Evolutionary conservation across 2,113 vertebrate species (phyloP).

Genomic region (Numenius arquata): DNA sequence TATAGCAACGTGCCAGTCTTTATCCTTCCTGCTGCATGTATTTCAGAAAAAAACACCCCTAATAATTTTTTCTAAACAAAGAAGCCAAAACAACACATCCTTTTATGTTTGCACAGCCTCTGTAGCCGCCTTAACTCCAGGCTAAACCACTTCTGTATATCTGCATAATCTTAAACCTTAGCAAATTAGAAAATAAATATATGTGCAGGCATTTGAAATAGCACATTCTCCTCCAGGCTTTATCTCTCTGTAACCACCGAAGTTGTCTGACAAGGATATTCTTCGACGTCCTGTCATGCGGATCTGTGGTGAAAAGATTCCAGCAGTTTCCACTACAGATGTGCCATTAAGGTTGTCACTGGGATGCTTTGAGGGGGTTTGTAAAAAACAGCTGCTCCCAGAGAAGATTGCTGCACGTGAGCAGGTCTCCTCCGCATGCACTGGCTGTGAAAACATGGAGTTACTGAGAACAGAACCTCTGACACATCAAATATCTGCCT

Average conservation of each 20-base stretch:
- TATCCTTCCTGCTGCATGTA: background rate
- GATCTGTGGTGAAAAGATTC: background rate
- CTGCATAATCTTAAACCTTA: slow-evolving; percentile 41
- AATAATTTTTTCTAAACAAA: background rate
- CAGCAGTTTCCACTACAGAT: background rate
- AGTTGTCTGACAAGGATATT: background rate
- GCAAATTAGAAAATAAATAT: slow-evolving; percentile 56
- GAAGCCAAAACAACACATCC: background rate
- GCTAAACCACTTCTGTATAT: slow-evolving; percentile 37
- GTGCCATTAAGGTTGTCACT: background rate
- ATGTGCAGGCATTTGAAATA: slow-evolving; percentile 17
- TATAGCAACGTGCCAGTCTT: background rate
- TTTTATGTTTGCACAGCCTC: background rate
- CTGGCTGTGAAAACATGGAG: background rate
- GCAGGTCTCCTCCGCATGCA: background rate
- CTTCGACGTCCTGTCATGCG: background rate
- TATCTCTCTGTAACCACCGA: background rate
- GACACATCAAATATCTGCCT: background rate
- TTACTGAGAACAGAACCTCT: background rate
- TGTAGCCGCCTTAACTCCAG: background rate
- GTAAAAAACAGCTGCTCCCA: background rate
- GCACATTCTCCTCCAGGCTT: slow-evolving; percentile 3
- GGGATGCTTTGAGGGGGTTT: background rate
- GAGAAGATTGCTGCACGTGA: background rate
- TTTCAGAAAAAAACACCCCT: background rate